Evolutionary conservation across 2,888 invertebrate genomes (phyloP).

Genomic region (Minunthozetes semirufus): DNA sequence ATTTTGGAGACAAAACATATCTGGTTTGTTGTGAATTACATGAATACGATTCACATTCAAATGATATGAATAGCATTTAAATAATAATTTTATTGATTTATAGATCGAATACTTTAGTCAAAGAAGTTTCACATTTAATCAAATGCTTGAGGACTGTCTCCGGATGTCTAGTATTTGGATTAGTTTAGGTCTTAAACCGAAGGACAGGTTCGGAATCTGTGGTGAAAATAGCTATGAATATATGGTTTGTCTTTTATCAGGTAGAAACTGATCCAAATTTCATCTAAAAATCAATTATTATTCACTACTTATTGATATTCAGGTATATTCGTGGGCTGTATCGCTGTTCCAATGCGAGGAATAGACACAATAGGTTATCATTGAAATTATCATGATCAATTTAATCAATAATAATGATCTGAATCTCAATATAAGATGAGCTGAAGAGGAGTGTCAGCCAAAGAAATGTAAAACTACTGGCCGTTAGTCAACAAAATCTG

Average conservation of each 20-base stretch:
- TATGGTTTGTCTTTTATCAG: background rate
- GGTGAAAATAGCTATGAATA: slow-evolving; percentile 1
- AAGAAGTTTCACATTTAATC: background rate
- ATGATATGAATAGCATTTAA: background rate
- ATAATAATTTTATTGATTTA: background rate
- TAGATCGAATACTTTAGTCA: background rate
- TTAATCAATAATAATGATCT: background rate
- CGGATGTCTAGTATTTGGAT: background rate
- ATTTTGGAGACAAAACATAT: background rate
- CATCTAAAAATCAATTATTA: background rate
- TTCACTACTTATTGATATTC: background rate
- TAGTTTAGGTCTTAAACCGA: background rate
- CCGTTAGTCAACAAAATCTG: background rate
- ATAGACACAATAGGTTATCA: background rate
- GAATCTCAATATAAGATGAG: background rate
- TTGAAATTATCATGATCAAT: background rate
- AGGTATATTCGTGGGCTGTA: background rate
- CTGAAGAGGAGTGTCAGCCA: background rate
- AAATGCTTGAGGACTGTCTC: background rate
- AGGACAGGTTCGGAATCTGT: background rate
- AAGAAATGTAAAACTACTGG: background rate
- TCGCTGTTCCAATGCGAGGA: slow-evolving; percentile 1
- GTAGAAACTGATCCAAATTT: background rate
- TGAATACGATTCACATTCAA: background rate
- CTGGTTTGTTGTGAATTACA: background rate